phyloP scores from a whole-genome alignment of 2,113 vertebrate genomes.

The Opisthocomus hoazin region DNA sequence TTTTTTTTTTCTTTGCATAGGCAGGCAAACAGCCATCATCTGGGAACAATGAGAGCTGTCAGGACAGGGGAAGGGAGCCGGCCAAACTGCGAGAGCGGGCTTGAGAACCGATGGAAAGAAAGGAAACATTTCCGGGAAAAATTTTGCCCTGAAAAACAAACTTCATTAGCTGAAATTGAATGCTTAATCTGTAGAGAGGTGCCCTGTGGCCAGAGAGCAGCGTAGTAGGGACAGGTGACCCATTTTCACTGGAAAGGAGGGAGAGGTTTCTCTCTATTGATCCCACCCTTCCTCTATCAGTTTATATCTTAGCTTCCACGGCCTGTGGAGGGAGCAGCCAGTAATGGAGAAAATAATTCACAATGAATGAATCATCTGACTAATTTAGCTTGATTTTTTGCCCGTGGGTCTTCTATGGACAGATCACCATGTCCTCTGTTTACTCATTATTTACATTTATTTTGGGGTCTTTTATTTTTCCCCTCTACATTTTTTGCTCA shows the following conservation, averaged over 20 bases:
- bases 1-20: not conserved
- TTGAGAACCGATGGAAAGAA: not conserved
- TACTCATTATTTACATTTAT: not conserved
- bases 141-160: not conserved
- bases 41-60: conserved; percentile 53
- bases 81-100: not conserved
- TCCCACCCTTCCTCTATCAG: conserved; percentile 2
- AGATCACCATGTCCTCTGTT: not conserved
- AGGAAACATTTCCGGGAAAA: not conserved
- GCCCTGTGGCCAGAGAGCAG: not conserved
- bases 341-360: conserved; percentile 22
- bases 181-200: not conserved
- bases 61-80: not conserved
- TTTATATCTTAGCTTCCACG: not conserved
- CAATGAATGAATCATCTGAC: conserved; percentile 39
- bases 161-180: not conserved
- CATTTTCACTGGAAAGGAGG: conserved; percentile 19
- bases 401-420: not conserved
- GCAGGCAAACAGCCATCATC: conserved; percentile 15
- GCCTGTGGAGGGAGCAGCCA: conserved; percentile 3
- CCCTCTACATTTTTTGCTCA: not conserved
- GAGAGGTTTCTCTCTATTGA: not conserved
- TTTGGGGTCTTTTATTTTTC: not conserved
- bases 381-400: conserved; percentile 45
- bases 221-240: not conserved